Conservation (phyloP, 2,888 invertebrate species). For the Ichneumoninae sp. region DNA sequence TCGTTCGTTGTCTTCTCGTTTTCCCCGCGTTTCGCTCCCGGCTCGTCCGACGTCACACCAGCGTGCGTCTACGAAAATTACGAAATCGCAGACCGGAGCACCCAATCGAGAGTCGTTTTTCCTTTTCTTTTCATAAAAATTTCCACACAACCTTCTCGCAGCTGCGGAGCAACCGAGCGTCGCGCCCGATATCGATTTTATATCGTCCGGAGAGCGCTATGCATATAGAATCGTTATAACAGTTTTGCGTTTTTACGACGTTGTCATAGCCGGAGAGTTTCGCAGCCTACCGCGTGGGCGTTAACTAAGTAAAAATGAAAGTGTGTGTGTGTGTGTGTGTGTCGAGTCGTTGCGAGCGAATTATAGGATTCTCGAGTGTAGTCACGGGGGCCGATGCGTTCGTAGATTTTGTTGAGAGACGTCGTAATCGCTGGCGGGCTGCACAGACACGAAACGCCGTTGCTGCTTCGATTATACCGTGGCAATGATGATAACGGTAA, state of each 20-base stretch:
- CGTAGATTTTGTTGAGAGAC: constrained; percentile 4
- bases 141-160: constrained; percentile 23
- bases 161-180: constrained; percentile 40
- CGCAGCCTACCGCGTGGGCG: neutral
- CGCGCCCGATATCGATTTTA: constrained; percentile 55
- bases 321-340: neutral
- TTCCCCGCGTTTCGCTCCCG: neutral
- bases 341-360: constrained; percentile 10
- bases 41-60: neutral
- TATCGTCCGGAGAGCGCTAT: constrained; percentile 26
- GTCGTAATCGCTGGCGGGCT: neutral
- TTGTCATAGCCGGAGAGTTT: constrained; percentile 4
- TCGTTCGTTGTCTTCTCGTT: constrained; percentile 77
- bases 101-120: constrained; percentile 45
- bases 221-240: constrained; percentile 38
- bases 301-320: neutral
- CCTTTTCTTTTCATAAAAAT: constrained; percentile 22
- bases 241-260: constrained; percentile 3
- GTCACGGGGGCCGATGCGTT: neutral
- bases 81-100: constrained; percentile 44
- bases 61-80: constrained; percentile 33
- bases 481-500: constrained; percentile 40
- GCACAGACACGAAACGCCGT: neutral
- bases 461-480: neutral
- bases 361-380: neutral